Evolutionary conservation across 2,888 invertebrate genomes (phyloP).

Genomic region (Drosophila mercatorum): DNA sequence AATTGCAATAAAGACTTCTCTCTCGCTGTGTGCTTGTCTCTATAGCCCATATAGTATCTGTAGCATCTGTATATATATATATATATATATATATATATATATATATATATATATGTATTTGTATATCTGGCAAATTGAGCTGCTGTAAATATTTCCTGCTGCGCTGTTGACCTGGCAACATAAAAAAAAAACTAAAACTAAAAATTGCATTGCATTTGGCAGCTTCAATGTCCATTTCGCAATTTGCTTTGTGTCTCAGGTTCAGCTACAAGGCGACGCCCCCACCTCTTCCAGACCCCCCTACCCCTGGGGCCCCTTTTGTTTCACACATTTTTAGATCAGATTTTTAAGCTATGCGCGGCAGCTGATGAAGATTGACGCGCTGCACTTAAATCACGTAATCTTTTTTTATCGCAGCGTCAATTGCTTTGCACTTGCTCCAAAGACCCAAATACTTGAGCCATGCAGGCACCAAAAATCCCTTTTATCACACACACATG

Average conservation of each 20-base stretch:
- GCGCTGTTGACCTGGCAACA: conserved; percentile 35
- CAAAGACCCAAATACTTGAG: conserved; percentile 79
- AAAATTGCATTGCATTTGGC: conserved; percentile 7
- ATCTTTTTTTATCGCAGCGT: conserved; percentile 58
- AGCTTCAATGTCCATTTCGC: conserved; percentile 7
- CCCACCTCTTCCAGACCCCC: not conserved
- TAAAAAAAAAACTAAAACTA: not conserved
- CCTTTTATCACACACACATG: not conserved
- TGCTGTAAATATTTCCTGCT: conserved; percentile 73
- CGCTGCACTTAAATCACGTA: conserved; percentile 60
- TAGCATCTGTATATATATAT: not conserved
- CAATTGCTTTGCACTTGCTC: conserved; percentile 84
- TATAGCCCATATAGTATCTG: not conserved
- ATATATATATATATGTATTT: not conserved
- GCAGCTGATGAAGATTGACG: conserved; percentile 70
- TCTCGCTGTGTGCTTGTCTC: not conserved
- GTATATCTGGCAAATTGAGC: conserved; percentile 14
- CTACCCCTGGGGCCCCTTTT: not conserved
- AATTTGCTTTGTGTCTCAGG: conserved; percentile 17
- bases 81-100: no score
- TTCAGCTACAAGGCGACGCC: conserved; percentile 8
- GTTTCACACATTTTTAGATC: conserved; percentile 14
- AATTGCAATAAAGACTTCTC: conserved; percentile 32
- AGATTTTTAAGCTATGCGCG: conserved; percentile 4
- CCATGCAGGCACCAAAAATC: conserved; percentile 2